These are phyloP conservation scores for Pegoplata infirma DNA, from an alignment of 2,888 invertebrate species.

Conservation along the genomic window DNA sequence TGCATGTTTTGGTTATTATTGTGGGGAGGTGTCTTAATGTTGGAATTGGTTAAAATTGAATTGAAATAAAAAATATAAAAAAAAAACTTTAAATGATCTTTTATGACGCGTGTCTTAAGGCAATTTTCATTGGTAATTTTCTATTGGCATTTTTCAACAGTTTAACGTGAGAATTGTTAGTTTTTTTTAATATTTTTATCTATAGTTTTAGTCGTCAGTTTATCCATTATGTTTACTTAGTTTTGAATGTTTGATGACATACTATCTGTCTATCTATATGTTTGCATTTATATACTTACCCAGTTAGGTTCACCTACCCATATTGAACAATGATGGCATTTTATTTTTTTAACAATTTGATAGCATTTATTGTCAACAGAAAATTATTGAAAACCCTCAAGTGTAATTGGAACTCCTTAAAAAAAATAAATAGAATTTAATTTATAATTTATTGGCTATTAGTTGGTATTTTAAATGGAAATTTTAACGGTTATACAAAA, in stretches of 20 bases:
- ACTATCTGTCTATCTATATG: neutral
- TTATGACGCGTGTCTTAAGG: constrained; percentile 58
- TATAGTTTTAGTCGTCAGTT: no score
- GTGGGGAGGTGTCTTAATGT: constrained; percentile 28
- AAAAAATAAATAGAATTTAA: constrained; percentile 18
- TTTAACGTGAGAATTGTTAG: constrained; percentile 43
- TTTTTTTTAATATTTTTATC: constrained; percentile 23
- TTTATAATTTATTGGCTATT: constrained; percentile 36
- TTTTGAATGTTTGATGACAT: neutral
- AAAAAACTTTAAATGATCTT: constrained; percentile 49
- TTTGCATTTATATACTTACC: no score
- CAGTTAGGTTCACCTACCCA: no score
- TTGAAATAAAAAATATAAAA: constrained; percentile 21
- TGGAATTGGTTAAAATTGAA: constrained; percentile 33
- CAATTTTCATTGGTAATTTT: constrained; percentile 45
- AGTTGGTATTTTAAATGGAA: constrained; percentile 4
- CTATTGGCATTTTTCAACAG: constrained; percentile 8
- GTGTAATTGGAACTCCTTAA: constrained; percentile 50
- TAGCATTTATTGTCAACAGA: constrained; percentile 9
- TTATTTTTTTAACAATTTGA: neutral
- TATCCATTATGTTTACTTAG: neutral
- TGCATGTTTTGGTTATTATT: constrained; percentile 11
- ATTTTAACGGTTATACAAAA: neutral
- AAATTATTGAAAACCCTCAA: constrained; percentile 20
- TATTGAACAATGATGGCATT: constrained; percentile 1